Percentiles rank a stretch among this genome's conserved stretches.
These are phyloP conservation scores for Polymixis flavicincta DNA, from an alignment of 2,888 invertebrate species.

Conservation along the genomic window DNA sequence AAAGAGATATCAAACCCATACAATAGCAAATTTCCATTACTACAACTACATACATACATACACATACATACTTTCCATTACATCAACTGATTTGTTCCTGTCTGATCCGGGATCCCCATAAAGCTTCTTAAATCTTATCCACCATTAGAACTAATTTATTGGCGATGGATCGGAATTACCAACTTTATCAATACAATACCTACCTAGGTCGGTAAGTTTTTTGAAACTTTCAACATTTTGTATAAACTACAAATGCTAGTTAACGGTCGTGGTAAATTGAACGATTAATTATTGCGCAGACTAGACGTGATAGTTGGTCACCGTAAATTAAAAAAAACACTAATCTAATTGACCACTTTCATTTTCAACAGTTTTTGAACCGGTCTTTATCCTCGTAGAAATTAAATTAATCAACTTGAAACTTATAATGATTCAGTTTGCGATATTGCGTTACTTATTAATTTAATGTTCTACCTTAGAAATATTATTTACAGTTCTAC, in stretches of 20 bases:
- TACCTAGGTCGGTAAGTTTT: neutral
- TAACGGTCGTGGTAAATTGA: neutral
- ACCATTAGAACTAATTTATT: neutral
- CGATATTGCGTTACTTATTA: neutral
- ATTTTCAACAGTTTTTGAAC: constrained; percentile 20
- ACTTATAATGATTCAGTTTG: neutral
- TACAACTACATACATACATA: no score
- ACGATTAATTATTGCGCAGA: constrained; percentile 9
- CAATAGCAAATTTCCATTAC: neutral
- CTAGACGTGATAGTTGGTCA: neutral
- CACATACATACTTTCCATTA: no score
- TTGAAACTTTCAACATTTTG: neutral
- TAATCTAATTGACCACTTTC: constrained; percentile 39
- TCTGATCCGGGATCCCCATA: neutral
- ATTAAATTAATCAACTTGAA: neutral
- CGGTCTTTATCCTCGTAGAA: neutral
- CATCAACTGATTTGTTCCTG: neutral
- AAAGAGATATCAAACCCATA: constrained; percentile 1
- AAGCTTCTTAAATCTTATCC: neutral
- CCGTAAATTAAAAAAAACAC: neutral
- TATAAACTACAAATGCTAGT: neutral
- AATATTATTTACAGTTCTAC: neutral
- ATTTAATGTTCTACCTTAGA: neutral
- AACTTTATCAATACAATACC: neutral
- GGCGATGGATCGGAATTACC: neutral